phyloP scores from a whole-genome alignment of 2,113 vertebrate species.

The Dicerorhinus sumatrensis region DNA sequence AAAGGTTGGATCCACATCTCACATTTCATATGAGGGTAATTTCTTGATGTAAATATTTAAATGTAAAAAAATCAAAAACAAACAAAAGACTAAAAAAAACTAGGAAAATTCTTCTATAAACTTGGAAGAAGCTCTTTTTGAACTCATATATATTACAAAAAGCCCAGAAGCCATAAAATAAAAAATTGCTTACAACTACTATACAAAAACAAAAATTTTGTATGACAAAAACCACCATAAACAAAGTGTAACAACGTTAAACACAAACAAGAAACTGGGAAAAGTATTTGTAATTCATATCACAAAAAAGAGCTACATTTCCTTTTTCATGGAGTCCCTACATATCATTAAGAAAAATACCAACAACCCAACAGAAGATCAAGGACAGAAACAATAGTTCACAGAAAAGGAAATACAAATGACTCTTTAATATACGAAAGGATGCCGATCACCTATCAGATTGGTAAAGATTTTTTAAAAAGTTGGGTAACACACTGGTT shows the following conservation, averaged over 20 bases:
- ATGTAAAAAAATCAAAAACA: background rate
- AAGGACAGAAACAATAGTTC: background rate
- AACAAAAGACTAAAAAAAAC: background rate
- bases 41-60: constrained; percentile 18
- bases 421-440: background rate
- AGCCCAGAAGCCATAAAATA: background rate
- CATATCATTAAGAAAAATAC: constrained; percentile 15
- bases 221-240: background rate
- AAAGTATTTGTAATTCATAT: background rate
- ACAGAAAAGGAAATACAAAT: background rate
- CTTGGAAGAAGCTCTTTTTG: background rate
- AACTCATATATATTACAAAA: background rate
- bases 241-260: constrained; percentile 40
- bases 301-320: background rate
- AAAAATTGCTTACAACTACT: background rate
- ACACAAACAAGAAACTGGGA: background rate
- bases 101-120: constrained; percentile 29
- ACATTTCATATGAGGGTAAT: background rate
- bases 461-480: background rate
- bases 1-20: background rate
- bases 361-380: background rate
- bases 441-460: background rate
- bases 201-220: background rate
- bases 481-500: background rate
- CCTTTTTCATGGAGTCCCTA: background rate